Evolutionary conservation across 2,113 vertebrate genomes (phyloP).

Genomic region (Catharus minimus): DNA sequence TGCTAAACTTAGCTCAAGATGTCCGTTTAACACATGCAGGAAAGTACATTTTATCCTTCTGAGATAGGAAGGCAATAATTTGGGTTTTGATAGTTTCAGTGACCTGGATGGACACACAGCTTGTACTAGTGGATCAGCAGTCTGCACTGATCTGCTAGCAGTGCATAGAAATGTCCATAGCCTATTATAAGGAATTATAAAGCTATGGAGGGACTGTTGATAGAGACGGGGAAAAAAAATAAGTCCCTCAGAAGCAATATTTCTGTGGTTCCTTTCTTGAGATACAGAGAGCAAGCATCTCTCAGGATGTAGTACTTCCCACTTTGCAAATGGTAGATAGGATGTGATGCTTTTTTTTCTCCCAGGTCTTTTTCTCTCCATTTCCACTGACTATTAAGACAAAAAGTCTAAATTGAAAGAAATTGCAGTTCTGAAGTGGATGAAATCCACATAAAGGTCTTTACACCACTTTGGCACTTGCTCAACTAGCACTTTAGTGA

Average conservation of each 20-base stretch:
- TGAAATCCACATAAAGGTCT: background rate
- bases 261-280: background rate
- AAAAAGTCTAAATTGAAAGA: background rate
- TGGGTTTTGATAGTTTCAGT: background rate
- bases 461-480: background rate
- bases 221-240: background rate
- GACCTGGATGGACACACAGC: background rate
- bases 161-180: background rate
- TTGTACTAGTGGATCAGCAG: background rate
- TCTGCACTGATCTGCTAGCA: background rate
- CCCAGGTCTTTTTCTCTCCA: background rate
- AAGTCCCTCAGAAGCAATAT: background rate
- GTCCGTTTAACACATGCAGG: constrained; percentile 26
- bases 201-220: background rate
- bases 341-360: background rate
- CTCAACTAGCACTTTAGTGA: background rate
- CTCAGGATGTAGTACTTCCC: no score
- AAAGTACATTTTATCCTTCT: constrained; percentile 46
- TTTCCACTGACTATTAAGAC: background rate
- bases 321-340: background rate
- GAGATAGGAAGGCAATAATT: background rate
- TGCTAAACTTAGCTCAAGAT: constrained; percentile 64
- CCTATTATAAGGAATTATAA: background rate
- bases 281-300: accelerated
- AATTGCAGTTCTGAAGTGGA: background rate